Base-by-base conservation (phyloP, 2,113 vertebrate genomes). In the Nettapus auritus region DNA sequence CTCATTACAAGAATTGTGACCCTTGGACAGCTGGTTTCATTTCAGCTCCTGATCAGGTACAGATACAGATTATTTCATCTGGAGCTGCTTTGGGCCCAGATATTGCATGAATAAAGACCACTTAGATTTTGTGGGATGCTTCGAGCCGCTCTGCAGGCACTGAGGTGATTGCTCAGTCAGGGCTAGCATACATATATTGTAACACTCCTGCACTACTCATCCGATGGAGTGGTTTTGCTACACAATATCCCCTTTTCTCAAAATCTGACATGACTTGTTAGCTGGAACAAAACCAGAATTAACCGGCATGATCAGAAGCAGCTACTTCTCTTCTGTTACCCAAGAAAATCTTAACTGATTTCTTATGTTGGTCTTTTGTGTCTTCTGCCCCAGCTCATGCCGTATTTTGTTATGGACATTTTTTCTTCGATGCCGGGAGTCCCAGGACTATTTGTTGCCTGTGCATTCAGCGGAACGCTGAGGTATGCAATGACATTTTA, bases 341-440 rank as follows among this genome's bases (percentile, higher is more conserved):
- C 13, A 55, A 46, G 40, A 86, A 76, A 82, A 19, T 6, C 59
- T 14, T 38, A 53, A 82, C 25, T 87, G 62, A 97, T 46, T 56
- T 29, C 21, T 31, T 60, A 12, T 62, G 11, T 52, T 64, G 21
- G 4, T 93, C 18, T 53, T 83, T 19, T 94, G 57, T 60, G 90
- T 13, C 52, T 81, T 63, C 40, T 60, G 5, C 64, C 86, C 38
- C 79, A 99, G 98, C 95, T 99, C 86, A 98, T 99, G 98, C 98
- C 99, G 0, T 99, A 99, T 78, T 99, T 99, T 94, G 98, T 99
- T 42, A 98, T 99, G 98, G 98, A 98, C 44, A 97, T 99, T 83
- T 98, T 99, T 87, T 91, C 97, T 25, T 96, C 95, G 0, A 97
- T 98, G 96, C 98, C 98, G 62, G 99, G 99, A 68, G 97, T 99